Base-by-base conservation (phyloP, 2,113 vertebrate species). In the Lagenorhynchus albirostris region DNA sequence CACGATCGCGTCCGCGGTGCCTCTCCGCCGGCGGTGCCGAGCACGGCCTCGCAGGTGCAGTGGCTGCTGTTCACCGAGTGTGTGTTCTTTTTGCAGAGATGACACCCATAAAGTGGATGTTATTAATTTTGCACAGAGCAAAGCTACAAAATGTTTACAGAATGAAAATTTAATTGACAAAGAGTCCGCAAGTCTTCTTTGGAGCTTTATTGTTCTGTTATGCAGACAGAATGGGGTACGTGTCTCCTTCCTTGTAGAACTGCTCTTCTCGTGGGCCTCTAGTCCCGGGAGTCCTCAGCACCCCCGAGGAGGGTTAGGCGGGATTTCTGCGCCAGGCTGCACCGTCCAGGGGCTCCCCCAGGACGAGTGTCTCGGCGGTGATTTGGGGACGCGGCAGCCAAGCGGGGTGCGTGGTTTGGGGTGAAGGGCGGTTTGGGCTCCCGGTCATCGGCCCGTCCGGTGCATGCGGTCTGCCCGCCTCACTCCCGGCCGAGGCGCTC, bases 31-130 rank as follows among this genome's bases (percentile, higher is more conserved):
- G 33, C 17, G 13, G 50, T 55, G 58, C 67, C 9, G 20, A 11
- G 21, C 31, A 4, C 13, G 68, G 14, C 86, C 23, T 36, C 31
- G 70, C 47, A 6, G 8, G 2, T 0, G 23, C 26, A 1, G 2
- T 25, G 0, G 8, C 4, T 1, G 5, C 70, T 10, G 44, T 26
- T 55, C 44, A 82, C 79, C 82, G 26, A 82, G 77, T 2, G 1
- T 65, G 2, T 93, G 53, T 79, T 92, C 60, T 95, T 83, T 74
- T 81, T 83, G 0, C 97, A 99, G 99, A 95, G 99, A 99, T 91
- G 99, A 99, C 86, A 99, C 99, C 47, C 99, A 99, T 96, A 99
- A 99, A 98, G 99, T 99, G 97, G 99, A 99, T 18, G 99, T 99
- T 63, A 99, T 99, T 94, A 99, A 99, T 97, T 99, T 99, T 98